Conservation (phyloP, 2,113 vertebrate genomes). For the Ammodytes dubius region DNA sequence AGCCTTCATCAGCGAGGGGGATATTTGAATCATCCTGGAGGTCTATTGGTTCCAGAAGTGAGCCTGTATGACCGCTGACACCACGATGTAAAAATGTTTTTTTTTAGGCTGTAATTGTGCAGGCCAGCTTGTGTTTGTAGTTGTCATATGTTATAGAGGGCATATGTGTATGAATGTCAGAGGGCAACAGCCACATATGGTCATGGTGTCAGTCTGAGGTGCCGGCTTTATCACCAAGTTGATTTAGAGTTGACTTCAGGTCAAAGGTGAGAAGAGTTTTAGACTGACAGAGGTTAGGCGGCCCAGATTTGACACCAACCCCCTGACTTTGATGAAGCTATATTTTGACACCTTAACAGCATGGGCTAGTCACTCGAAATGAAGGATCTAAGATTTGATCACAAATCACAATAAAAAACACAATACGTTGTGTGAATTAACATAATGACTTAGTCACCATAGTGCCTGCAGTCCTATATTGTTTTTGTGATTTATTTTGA, state of each 20-base stretch:
- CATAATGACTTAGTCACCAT: too few relatives aligned
- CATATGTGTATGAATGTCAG: constrained; percentile 2
- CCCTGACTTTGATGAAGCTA: not conserved
- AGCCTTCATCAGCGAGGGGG: constrained; percentile 3
- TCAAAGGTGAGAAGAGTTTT: constrained; percentile 35
- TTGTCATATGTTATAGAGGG: constrained; percentile 20
- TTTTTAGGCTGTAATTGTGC: not conserved
- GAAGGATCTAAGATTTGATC: too few relatives aligned
- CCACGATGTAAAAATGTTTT: not conserved
- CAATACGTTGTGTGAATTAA: too few relatives aligned
- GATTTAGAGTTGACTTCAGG: constrained; percentile 28
- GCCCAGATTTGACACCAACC: constrained; percentile 19
- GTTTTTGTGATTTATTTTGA: too few relatives aligned
- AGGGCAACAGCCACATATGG: not conserved
- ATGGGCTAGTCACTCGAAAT: too few relatives aligned
- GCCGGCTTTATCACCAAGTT: constrained; percentile 23
- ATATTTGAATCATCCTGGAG: not conserved
- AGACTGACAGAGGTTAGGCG: constrained; percentile 15
- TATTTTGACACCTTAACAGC: too few relatives aligned
- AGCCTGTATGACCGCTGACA: constrained; percentile 15
- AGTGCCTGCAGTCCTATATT: too few relatives aligned
- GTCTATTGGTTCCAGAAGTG: not conserved
- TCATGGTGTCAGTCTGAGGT: constrained; percentile 9
- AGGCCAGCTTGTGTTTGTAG: constrained; percentile 17
- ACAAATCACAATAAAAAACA: too few relatives aligned